phyloP scores from a whole-genome alignment of 2,113 vertebrate species.

The Solenodon paradoxus region DNA sequence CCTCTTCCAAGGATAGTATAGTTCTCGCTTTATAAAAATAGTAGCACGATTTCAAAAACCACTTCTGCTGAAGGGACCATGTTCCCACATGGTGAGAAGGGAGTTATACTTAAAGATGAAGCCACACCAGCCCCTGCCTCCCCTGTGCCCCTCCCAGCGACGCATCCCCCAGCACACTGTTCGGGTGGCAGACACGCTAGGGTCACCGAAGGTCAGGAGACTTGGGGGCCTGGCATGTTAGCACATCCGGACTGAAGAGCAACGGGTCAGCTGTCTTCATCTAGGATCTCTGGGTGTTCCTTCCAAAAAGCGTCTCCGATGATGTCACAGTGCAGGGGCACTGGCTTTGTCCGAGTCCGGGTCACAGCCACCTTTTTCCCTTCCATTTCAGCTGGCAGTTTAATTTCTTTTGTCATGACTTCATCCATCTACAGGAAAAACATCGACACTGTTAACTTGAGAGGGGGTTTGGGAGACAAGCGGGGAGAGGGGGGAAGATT shows the following conservation, averaged over 20 bases:
- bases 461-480: background rate
- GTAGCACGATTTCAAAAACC: background rate
- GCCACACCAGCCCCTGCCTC: background rate
- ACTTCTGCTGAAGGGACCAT: slow-evolving; percentile 23
- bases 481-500: background rate
- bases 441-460: background rate
- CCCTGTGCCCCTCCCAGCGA: background rate
- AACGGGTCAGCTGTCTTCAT: slow-evolving; percentile 82
- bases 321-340: slow-evolving; percentile 89
- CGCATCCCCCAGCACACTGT: background rate
- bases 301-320: slow-evolving; percentile 97
- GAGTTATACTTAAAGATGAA: slow-evolving; percentile 15
- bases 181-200: background rate
- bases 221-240: background rate
- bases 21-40: slow-evolving; percentile 67
- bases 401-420: slow-evolving; percentile 85
- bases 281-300: slow-evolving; percentile 90
- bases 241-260: background rate
- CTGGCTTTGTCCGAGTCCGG: slow-evolving; percentile 83
- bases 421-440: slow-evolving; percentile 86
- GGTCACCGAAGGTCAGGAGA: background rate
- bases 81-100: background rate
- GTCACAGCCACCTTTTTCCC: slow-evolving; percentile 87
- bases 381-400: slow-evolving; percentile 82
- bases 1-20: slow-evolving; percentile 54